These are phyloP conservation scores for Apotomis turbidana DNA, from an alignment of 2,888 invertebrate genomes.

Conservation along the genomic window DNA sequence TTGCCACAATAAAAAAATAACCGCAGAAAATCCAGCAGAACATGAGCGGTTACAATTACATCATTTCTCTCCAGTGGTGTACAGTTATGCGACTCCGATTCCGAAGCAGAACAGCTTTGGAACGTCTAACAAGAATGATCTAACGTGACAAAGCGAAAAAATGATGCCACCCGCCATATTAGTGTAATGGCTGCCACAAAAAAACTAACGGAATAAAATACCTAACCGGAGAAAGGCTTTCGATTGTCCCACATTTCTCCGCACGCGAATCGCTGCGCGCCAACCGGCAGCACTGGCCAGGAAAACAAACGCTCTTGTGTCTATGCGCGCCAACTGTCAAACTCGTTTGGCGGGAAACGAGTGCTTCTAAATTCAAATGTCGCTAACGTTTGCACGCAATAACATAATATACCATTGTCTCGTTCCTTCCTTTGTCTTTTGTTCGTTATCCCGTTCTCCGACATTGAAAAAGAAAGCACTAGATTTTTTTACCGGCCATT, in stretches of 20 bases:
- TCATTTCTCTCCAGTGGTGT: constrained; percentile 65
- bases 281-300: constrained; percentile 65
- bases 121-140: constrained; percentile 81
- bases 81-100: constrained; percentile 78
- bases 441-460: constrained; percentile 62
- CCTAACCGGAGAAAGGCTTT: constrained; percentile 84
- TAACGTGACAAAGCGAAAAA: constrained; percentile 83
- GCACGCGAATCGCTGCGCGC: constrained; percentile 72
- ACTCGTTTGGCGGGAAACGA: constrained; percentile 63
- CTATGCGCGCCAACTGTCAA: constrained; percentile 58
- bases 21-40: constrained; percentile 46
- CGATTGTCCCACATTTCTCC: constrained; percentile 82
- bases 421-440: constrained; percentile 55
- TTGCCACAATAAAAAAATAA: constrained; percentile 40
- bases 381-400: constrained; percentile 62
- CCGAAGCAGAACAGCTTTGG: constrained; percentile 77
- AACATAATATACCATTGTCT: constrained; percentile 62
- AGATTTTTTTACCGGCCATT: constrained; percentile 73
- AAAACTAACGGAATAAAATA: constrained; percentile 84
- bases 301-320: constrained; percentile 62
- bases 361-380: constrained; percentile 63
- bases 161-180: constrained; percentile 80
- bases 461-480: constrained; percentile 83
- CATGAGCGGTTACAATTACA: constrained; percentile 67
- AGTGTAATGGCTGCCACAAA: constrained; percentile 80